Base-by-base conservation (phyloP, 2,113 vertebrate species). In the Tetrao urogallus region DNA sequence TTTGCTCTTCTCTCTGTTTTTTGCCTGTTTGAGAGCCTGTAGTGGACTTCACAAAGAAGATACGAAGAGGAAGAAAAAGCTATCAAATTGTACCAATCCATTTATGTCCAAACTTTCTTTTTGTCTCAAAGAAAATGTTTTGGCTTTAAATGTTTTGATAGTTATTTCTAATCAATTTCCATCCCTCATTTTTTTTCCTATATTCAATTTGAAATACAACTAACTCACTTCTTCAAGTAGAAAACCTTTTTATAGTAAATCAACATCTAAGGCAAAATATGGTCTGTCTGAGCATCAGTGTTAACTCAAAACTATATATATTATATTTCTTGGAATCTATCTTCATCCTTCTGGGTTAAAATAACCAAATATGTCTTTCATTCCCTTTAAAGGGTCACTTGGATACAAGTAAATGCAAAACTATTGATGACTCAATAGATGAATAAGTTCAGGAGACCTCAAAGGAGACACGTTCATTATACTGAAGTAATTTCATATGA, bases 401-500 rank as follows among this genome's bases (percentile, higher is more conserved):
- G 47, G 72, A 78, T 63, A 69, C 34, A 78, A 58, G 24, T 25
- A 90, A 78, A 34, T 43, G 58, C n/a, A 86, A 89, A 85, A 3
- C n/a, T 48, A 10, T 30, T 70, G 48, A 45, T 87, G 73, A 77
- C 17, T 81, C 56, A 47, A 11, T 45, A 34, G 47, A 34, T 52
- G 6, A 79, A 1, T 70, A 87, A 73, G 18, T 84, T 93, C 78
- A 70, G 74, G 42, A 47, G 21, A 71, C 72, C 79, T 81, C 56
- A 73, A 95, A 92, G 50, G 13, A 87, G 93, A 47, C 69, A 72
- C 47, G 88, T 95, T 43, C 82, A 75, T 71, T 43, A 60, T 38
- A 34, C 34, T 87, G 73, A 89, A 73, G 48, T 63, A 67, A 77
- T 86, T 92, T 87, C 64, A 56, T 48, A 19, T 48, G 24, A 45